phyloP scores from a whole-genome alignment of 2,797 vertebrate genomes.

The Coregonus suidteri region DNA sequence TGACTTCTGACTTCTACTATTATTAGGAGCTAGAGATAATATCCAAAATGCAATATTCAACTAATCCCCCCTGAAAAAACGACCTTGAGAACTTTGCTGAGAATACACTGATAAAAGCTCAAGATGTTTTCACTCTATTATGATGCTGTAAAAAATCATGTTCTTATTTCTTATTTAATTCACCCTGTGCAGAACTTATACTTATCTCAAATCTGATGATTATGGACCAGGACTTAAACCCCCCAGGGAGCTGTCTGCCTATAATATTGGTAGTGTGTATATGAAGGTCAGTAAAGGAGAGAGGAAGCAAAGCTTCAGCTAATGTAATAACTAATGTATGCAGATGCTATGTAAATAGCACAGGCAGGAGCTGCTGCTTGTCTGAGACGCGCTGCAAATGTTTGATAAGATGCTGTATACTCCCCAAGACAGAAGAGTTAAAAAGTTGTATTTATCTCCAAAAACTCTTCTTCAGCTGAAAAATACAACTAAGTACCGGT shows the following conservation, averaged over 20 bases:
- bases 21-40: neutral
- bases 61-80: neutral
- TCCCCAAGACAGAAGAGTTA: neutral
- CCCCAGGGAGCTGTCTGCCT: neutral
- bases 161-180: neutral
- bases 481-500: neutral
- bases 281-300: neutral
- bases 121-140: neutral
- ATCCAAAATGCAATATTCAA: neutral
- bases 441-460: neutral
- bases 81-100: neutral
- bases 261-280: neutral
- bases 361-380: neutral
- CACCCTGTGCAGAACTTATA: neutral
- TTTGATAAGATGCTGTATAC: neutral
- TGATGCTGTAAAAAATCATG: neutral
- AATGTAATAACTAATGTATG: too few species aligned
- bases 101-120: neutral
- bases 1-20: neutral
- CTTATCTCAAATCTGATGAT: neutral
- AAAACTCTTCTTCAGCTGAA: neutral
- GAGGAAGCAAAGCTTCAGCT: neutral
- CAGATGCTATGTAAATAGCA: neutral
- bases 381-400: neutral
- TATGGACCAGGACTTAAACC: neutral